These are phyloP conservation scores for Blennius ocellaris DNA, from an alignment of 2,113 vertebrate species.

Conservation along the genomic window DNA sequence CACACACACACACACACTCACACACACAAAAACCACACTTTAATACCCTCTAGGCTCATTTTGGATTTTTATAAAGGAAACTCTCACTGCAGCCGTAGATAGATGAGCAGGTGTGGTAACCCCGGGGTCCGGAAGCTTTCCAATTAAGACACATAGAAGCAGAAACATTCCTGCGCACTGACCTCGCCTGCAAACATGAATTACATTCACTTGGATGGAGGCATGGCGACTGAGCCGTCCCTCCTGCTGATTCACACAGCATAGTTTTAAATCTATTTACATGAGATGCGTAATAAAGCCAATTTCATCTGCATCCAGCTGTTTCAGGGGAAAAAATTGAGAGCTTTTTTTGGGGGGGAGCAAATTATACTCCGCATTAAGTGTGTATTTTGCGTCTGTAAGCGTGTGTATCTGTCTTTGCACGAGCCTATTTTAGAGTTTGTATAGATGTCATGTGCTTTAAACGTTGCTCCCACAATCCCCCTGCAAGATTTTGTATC, in stretches of 20 bases:
- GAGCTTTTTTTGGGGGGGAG: constrained; percentile 8
- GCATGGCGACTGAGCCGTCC: constrained; percentile 42
- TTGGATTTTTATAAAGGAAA: constrained; percentile 69
- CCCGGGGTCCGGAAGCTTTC: constrained; percentile 79
- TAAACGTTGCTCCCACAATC: constrained; percentile 51
- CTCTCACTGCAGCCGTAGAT: constrained; percentile 71
- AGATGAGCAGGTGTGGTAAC: constrained; percentile 83
- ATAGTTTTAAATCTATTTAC: constrained; percentile 74
- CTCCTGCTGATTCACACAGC: constrained; percentile 60
- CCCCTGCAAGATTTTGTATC: constrained; percentile 32
- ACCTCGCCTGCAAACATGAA: constrained; percentile 65
- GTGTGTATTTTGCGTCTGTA: constrained; percentile 3
- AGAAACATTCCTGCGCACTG: constrained; percentile 70
- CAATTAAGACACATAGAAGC: constrained; percentile 85
- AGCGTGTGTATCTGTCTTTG: constrained; percentile 6
- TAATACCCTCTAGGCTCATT: constrained; percentile 63
- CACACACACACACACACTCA: constrained; percentile 21
- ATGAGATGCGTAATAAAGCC: constrained; percentile 60
- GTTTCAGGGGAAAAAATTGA: constrained; percentile 62
- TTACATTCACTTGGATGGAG: constrained; percentile 62
- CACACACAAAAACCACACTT: constrained; percentile 25
- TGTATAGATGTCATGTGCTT: constrained; percentile 4
- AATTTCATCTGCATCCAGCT: constrained; percentile 66
- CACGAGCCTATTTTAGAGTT: constrained; percentile 15
- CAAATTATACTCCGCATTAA: constrained; percentile 28